These are phyloP conservation scores for Charadrius vociferus DNA, from an alignment of 2,113 vertebrate genomes.

Conservation along the genomic window DNA sequence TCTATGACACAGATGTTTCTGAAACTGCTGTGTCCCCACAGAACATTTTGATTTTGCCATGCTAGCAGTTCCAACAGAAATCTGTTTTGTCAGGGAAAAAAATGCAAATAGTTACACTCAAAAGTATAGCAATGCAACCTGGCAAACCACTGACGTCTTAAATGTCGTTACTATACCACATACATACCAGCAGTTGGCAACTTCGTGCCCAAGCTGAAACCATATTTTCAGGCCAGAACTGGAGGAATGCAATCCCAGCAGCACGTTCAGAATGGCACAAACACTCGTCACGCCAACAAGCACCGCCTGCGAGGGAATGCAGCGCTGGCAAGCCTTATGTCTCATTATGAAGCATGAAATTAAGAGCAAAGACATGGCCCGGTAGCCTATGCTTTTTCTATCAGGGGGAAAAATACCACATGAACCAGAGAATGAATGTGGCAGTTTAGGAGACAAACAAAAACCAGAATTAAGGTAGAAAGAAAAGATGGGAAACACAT, in stretches of 20 bases:
- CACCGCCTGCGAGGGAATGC: accelerated
- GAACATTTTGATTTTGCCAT: neutral
- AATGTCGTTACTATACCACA: accelerated
- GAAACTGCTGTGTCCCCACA: neutral
- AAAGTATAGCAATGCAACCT: neutral
- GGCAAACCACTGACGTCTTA: neutral
- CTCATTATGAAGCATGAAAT: neutral
- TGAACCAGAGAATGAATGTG: neutral
- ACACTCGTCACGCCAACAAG: accelerated
- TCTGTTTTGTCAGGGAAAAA: neutral
- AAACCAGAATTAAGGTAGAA: neutral
- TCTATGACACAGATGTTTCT: neutral
- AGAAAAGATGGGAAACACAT: neutral
- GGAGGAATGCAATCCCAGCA: neutral
- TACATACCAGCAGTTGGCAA: neutral
- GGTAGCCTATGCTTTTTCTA: neutral
- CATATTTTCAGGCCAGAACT: neutral
- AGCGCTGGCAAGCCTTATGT: accelerated
- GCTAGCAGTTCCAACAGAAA: neutral
- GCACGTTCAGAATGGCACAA: neutral
- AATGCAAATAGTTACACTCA: neutral
- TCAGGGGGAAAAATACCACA: neutral
- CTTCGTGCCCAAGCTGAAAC: neutral
- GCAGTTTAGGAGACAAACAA: neutral
- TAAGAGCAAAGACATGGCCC: neutral